These are phyloP conservation scores for Gymnoscopelus microlampas DNA, from an alignment of 2,797 vertebrate species.

Conservation along the genomic window DNA sequence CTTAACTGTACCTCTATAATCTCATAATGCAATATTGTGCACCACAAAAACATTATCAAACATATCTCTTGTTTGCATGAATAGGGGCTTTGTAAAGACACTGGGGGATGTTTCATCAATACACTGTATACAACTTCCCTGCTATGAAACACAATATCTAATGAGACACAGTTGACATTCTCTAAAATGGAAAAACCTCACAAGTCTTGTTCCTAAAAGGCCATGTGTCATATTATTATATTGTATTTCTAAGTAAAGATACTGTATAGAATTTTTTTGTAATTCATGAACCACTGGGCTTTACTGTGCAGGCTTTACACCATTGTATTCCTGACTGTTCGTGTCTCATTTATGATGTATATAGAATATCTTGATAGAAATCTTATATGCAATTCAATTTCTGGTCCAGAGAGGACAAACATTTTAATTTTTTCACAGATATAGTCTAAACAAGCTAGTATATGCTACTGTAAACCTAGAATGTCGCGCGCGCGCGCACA, in stretches of 20 bases:
- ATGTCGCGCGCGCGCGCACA: no score
- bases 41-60: conserved; percentile 49
- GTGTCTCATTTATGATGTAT: conserved; percentile 22
- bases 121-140: conserved; percentile 33
- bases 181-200: conserved; percentile 54
- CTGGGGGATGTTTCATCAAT: conserved; percentile 7
- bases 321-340: conserved; percentile 21
- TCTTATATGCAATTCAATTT: conserved; percentile 26
- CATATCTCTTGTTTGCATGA: conserved; percentile 53
- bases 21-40: conserved; percentile 52
- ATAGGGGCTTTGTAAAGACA: conserved; percentile 52
- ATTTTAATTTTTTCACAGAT: background rate
- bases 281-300: background rate
- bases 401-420: conserved; percentile 12
- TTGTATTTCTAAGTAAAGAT: conserved; percentile 39
- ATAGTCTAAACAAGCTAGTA: conserved; percentile 40
- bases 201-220: conserved; percentile 43
- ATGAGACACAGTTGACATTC: conserved; percentile 59
- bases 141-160: conserved; percentile 52
- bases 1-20: conserved; percentile 22
- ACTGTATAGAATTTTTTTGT: conserved; percentile 25
- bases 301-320: background rate
- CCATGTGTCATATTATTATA: conserved; percentile 48
- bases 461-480: conserved; percentile 19
- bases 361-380: conserved; percentile 15